These are phyloP conservation scores for roundworm (Caenorhabditis elegans) DNA, from an alignment of 1,140 invertebrate species.

Conservation along the genomic window WBcel235 BX284604.4:2996501-2997000, in stretches of 20 bases:
- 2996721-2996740: constrained; percentile 25
- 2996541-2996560: too few relatives aligned
- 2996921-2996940: background rate
- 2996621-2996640: too few relatives aligned
- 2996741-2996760: constrained; percentile 23
- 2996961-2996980: background rate
- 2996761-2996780: constrained; percentile 27
- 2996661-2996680: background rate
- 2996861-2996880: background rate
- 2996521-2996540: too few relatives aligned
- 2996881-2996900: background rate
- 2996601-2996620: too few relatives aligned
- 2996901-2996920: background rate
- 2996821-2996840: constrained; percentile 29
- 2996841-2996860: constrained; percentile 20
- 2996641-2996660: too few relatives aligned
- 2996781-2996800: constrained; percentile 29
- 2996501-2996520: too few relatives aligned
- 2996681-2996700: constrained; percentile 15
- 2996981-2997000: background rate
- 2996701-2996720: constrained; percentile 29
- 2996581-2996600: too few relatives aligned
- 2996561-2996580: too few relatives aligned
- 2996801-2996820: constrained; percentile 17
- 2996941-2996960: background rate